Percentiles rank a stretch among this genome's conserved stretches.
Conservation (phyloP, 2,888 invertebrate species). For the Mermis nigrescens region DNA sequence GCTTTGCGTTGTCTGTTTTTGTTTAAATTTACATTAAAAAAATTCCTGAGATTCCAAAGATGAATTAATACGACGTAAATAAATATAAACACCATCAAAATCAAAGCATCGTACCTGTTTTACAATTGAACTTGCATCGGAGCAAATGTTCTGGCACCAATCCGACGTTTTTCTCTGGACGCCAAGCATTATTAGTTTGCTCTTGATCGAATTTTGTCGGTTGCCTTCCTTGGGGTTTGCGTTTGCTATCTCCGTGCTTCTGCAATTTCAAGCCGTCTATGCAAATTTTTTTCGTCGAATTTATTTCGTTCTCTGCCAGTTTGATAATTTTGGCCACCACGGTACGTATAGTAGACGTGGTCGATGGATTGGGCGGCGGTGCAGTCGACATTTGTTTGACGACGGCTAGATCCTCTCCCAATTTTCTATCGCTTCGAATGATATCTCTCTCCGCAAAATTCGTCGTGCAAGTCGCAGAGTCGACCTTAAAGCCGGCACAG, state of each 20-base stretch:
- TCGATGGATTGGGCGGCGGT: no score
- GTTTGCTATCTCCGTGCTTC: not conserved
- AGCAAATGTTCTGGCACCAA: not conserved
- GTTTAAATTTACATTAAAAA: no score
- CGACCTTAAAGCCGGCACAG: no score
- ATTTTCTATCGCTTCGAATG: no score
- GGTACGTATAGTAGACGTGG: not conserved
- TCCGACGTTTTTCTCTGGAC: not conserved
- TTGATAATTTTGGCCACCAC: constrained; percentile 5
- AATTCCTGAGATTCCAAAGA: no score
- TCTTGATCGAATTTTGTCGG: not conserved
- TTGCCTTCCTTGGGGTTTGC: not conserved
- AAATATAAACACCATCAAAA: not conserved
- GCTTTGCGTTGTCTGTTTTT: no score
- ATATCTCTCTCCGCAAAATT: no score
- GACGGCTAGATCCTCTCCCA: no score
- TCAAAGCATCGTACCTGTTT: not conserved
- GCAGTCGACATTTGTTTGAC: no score
- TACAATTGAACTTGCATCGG: not conserved
- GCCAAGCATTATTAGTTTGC: not conserved
- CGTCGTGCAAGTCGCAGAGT: no score
- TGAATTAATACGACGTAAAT: not conserved
- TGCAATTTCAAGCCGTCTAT: not conserved
- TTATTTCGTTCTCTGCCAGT: not conserved
- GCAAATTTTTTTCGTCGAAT: not conserved